Evolutionary conservation across 2,888 invertebrate genomes (phyloP).

Genomic region (Anagyrus pseudococci): DNA sequence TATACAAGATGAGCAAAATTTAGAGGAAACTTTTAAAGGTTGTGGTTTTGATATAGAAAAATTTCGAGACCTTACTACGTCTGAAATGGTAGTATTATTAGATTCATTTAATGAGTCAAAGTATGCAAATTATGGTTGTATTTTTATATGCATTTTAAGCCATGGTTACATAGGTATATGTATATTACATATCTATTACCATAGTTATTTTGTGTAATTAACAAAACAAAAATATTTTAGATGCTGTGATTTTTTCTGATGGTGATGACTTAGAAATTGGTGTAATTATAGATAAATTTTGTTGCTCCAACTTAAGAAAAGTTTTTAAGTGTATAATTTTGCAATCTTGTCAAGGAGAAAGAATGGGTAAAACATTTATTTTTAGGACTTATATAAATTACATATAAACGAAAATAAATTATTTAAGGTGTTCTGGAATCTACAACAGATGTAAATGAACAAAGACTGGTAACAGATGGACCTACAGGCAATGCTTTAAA

Average conservation of each 20-base stretch:
- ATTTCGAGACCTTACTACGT: conserved; percentile 9
- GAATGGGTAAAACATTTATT: conserved; percentile 20
- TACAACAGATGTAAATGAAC: too few species aligned
- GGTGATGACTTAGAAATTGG: conserved; percentile 11
- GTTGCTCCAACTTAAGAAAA: conserved; percentile 25
- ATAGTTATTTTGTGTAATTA: conserved; percentile 1
- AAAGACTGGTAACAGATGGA: conserved; percentile 4
- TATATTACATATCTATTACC: too few species aligned
- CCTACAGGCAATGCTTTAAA: neutral
- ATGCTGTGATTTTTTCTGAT: conserved; percentile 24
- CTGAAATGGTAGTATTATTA: conserved; percentile 19
- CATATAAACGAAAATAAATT: neutral
- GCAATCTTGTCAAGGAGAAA: conserved; percentile 31
- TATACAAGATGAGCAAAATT: conserved; percentile 19
- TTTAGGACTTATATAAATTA: neutral
- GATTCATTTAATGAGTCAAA: conserved; percentile 10
- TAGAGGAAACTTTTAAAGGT: conserved; percentile 22
- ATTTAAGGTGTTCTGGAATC: conserved; percentile 2
- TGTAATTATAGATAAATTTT: conserved; percentile 25
- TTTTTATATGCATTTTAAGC: conserved; percentile 32
- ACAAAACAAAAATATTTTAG: conserved; percentile 12
- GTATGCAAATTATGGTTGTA: conserved; percentile 23
- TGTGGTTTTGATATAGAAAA: conserved; percentile 20
- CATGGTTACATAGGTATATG: conserved; percentile 31
- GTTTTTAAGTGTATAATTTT: conserved; percentile 34